Evolutionary conservation across 2,888 invertebrate species (phyloP).

Genomic region (Apotomis turbidana): DNA sequence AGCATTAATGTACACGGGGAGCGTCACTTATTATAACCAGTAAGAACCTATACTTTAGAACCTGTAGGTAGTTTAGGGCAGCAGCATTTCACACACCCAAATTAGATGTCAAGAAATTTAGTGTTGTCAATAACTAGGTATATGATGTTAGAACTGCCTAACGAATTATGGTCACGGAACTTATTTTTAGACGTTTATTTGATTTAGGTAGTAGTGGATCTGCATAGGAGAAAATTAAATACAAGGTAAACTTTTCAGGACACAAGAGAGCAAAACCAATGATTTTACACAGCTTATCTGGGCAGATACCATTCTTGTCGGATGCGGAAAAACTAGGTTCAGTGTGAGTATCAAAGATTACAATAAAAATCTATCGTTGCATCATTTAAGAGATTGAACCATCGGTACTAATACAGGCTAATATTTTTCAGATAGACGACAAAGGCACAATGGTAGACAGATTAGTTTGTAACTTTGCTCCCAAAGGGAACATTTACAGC

Average conservation of each 20-base stretch:
- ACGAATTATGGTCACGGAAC: too few species aligned
- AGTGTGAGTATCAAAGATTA: slow-evolving; percentile 56
- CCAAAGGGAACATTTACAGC: slow-evolving; percentile 67
- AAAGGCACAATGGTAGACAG: slow-evolving; percentile 60
- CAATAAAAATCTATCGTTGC: too few species aligned
- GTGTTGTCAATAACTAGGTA: too few species aligned
- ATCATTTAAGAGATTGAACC: too few species aligned
- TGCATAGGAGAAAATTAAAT: neutral
- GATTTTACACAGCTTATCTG: slow-evolving; percentile 76
- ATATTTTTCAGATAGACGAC: slow-evolving; percentile 52
- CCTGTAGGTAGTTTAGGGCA: too few species aligned
- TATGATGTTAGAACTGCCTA: too few species aligned
- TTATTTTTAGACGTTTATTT: too few species aligned
- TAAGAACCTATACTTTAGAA: slow-evolving; percentile 49
- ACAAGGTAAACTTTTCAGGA: slow-evolving; percentile 52
- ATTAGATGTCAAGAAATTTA: too few species aligned
- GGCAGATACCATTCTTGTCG: slow-evolving; percentile 70
- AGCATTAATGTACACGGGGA: slow-evolving; percentile 62
- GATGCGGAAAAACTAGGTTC: slow-evolving; percentile 73
- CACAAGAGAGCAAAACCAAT: slow-evolving; percentile 56
- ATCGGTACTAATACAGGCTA: neutral
- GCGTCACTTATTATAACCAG: slow-evolving; percentile 70
- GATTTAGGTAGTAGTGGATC: too few species aligned
- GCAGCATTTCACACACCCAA: too few species aligned
- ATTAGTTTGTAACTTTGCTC: slow-evolving; percentile 74